These are phyloP conservation scores for Neomonachus schauinslandi DNA, from an alignment of 2,113 vertebrate genomes.

Conservation along the genomic window DNA sequence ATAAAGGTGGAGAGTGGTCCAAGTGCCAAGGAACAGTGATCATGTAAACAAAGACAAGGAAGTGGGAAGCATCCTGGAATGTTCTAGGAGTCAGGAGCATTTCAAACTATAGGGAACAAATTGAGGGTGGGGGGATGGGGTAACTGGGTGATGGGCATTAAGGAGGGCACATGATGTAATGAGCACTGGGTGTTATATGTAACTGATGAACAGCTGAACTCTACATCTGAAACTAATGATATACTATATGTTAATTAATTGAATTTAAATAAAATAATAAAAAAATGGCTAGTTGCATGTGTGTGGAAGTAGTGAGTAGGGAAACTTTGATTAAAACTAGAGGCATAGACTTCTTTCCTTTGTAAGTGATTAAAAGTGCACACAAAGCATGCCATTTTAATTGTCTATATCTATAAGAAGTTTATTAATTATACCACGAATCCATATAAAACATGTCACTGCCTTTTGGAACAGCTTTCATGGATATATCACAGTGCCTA, in stretches of 20 bases:
- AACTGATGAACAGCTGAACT: neutral
- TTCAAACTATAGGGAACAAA: neutral
- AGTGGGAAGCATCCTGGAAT: neutral
- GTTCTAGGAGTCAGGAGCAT: neutral
- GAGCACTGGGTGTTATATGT: neutral
- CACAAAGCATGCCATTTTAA: neutral
- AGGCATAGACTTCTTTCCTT: neutral
- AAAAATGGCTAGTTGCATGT: neutral
- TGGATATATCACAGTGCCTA: neutral
- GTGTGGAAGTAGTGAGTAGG: neutral
- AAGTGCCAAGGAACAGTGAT: neutral
- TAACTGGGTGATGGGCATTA: neutral
- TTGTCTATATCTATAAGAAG: neutral
- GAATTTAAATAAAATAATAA: neutral
- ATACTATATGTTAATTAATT: neutral
- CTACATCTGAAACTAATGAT: neutral
- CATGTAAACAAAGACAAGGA: neutral
- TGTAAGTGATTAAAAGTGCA: neutral
- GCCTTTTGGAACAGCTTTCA: neutral
- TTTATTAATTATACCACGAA: neutral
- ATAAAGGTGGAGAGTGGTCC: neutral
- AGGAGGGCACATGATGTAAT: neutral
- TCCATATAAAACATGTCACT: neutral
- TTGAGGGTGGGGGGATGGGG: neutral
- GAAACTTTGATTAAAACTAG: neutral